Evolutionary conservation across 92 coral and sea anemone species (phyloP), one percentile per base, ranked within the genome.

Genomic region (Palythoa grandis): DNA sequence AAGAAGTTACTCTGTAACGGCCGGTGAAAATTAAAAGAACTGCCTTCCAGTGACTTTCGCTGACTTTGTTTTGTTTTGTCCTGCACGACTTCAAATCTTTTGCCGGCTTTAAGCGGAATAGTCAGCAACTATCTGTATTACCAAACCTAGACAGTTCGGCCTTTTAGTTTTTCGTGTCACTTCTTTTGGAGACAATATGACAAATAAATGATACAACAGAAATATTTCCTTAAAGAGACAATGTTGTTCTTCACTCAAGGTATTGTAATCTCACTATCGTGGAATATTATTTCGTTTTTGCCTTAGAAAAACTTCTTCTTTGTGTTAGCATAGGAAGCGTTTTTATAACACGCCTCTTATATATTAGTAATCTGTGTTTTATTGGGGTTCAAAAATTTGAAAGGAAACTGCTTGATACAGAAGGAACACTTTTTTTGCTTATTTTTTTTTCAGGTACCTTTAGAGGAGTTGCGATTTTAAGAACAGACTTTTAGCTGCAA

Each of bases 181-280:
- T 80, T 80, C 74, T 80, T 24, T 48, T 22, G 35, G 43, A 43
- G 70, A 80, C 85, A 80, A 80, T n/a, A n/a, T 19, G 85, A 20
- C 56, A 80, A 22, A 63, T 23, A 72, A 19, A 25, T 22, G 43
- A 65, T 43, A 47, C 22, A 23, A 40, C 50, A 40, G 85, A 80
- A 80, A 65, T 66, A 47, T 19, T 80, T 66, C 85, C 5, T 47
- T 47, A 70, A 13, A 23, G 20, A 22, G 54, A 37, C 14, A 43
- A 80, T 43, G 66, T 65, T 66, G 23, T 47, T 54, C 58, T 65
- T 61, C 22, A 70, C 10, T 63, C 35, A 17, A n/a, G 19, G 65
- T 65, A 52, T 52, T 52, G 85, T 66, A 40, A 29, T 29, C 35
- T 29, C 35, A 29, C 35, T 29, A 29, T 29, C 29, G 40, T 67